These are phyloP conservation scores for Drosophila pectinifera DNA, from an alignment of 1,140 invertebrate species.

Conservation along the genomic window DNA sequence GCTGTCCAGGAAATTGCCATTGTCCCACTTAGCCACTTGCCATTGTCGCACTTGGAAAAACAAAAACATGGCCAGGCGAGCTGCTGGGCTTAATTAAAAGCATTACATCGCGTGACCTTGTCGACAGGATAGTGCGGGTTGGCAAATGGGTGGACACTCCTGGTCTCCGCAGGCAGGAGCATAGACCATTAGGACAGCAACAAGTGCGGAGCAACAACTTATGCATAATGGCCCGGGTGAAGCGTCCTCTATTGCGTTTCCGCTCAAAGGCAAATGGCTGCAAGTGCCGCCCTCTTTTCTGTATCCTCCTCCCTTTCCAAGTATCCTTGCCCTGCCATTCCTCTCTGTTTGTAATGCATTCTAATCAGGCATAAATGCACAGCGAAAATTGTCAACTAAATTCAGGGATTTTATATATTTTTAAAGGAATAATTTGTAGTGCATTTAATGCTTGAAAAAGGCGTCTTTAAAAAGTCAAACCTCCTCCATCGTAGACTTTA, in stretches of 20 bases:
- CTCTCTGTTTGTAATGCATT: slow-evolving; percentile 18
- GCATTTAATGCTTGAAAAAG: no score
- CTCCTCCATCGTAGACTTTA: no score
- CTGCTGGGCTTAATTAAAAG: slow-evolving; percentile 64
- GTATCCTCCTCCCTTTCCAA: neutral
- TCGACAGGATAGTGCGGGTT: neutral
- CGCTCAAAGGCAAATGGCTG: slow-evolving; percentile 46
- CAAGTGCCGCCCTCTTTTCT: slow-evolving; percentile 11
- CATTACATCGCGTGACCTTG: slow-evolving; percentile 65
- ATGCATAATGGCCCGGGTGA: slow-evolving; percentile 45
- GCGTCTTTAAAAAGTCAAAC: no score
- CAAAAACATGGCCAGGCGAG: slow-evolving; percentile 27
- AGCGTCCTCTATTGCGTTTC: slow-evolving; percentile 41
- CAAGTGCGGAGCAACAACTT: slow-evolving; percentile 43
- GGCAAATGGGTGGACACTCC: slow-evolving; percentile 41
- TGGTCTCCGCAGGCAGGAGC: slow-evolving; percentile 12
- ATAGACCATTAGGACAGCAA: slow-evolving; percentile 31
- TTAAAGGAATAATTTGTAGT: no score
- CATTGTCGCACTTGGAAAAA: slow-evolving; percentile 48
- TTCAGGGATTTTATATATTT: neutral
- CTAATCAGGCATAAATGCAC: slow-evolving; percentile 50
- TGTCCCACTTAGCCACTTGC: slow-evolving; percentile 51
- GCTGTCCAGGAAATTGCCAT: slow-evolving; percentile 36
- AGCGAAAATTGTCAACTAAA: neutral
- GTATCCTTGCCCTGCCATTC: slow-evolving; percentile 28